These are phyloP conservation scores for Lagopus muta DNA, from an alignment of 2,113 vertebrate genomes.

Conservation along the genomic window DNA sequence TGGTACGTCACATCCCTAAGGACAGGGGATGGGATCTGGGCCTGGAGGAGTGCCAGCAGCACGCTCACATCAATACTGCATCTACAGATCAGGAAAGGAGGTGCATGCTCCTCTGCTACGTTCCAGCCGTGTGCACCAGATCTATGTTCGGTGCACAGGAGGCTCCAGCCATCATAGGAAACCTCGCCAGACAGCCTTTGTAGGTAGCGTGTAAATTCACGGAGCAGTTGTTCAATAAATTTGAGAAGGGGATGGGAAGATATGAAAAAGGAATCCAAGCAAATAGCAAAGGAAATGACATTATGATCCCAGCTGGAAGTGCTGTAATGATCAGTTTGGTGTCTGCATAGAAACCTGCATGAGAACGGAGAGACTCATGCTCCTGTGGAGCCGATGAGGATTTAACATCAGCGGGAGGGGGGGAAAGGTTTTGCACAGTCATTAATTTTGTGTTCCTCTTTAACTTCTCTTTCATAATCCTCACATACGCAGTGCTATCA, in stretches of 20 bases:
- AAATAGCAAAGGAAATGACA: constrained; percentile 59
- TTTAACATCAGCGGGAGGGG: neutral
- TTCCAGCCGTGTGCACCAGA: neutral
- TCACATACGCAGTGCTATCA: accelerated
- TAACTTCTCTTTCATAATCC: neutral
- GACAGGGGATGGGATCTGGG: neutral
- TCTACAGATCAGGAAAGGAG: neutral
- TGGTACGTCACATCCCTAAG: neutral
- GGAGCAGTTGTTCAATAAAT: neutral
- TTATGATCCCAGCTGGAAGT: constrained; percentile 41
- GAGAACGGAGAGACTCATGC: neutral
- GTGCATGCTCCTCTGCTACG: accelerated
- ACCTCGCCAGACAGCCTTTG: neutral
- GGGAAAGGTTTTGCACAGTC: neutral
- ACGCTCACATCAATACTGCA: neutral
- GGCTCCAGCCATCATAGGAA: accelerated
- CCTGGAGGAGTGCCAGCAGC: neutral
- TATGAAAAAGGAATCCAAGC: constrained; percentile 14
- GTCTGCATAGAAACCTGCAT: neutral
- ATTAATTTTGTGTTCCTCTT: neutral
- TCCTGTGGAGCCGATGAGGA: neutral
- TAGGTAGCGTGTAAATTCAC: neutral
- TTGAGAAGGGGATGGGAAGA: neutral
- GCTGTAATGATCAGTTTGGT: neutral
- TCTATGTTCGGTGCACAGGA: accelerated